phyloP scores from a whole-genome alignment of 1,140 invertebrate genomes.

The Hycleus cichorii region DNA sequence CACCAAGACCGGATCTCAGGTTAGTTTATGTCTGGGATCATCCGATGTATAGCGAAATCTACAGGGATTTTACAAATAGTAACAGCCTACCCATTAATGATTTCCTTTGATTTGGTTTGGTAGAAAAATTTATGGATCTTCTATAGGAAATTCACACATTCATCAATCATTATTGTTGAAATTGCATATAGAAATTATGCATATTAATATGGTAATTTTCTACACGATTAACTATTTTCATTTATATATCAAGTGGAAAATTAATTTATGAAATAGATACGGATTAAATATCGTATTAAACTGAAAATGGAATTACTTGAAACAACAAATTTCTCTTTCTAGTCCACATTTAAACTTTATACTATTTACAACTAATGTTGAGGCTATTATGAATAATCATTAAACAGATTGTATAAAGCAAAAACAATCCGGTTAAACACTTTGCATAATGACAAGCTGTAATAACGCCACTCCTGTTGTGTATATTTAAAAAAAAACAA shows the following conservation, averaged over 20 bases:
- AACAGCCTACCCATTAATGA: constrained; percentile 15
- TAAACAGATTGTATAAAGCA: too few relatives aligned
- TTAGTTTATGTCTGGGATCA: constrained; percentile 16
- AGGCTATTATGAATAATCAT: background rate
- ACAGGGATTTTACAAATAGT: constrained; percentile 5
- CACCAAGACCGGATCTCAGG: constrained; percentile 15
- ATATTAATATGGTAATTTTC: constrained; percentile 5
- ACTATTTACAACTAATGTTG: constrained; percentile 6
- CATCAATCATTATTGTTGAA: background rate
- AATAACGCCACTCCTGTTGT: too few relatives aligned
- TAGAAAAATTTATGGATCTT: too few relatives aligned
- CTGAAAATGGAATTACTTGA: background rate
- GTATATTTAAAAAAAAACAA: constrained; percentile 1
- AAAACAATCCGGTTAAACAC: background rate
- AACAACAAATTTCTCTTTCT: background rate
- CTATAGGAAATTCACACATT: background rate
- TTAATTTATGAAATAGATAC: background rate
- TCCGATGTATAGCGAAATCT: constrained; percentile 1
- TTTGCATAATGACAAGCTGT: constrained; percentile 7
- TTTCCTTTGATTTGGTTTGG: constrained; percentile 7
- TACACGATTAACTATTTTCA: constrained; percentile 10
- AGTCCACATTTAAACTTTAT: background rate
- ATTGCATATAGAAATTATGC: constrained; percentile 4
- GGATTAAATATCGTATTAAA: constrained; percentile 2
- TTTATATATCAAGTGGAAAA: constrained; percentile 4